phyloP scores from a whole-genome alignment of 2,888 invertebrate species.

The Pandemis corylana region DNA sequence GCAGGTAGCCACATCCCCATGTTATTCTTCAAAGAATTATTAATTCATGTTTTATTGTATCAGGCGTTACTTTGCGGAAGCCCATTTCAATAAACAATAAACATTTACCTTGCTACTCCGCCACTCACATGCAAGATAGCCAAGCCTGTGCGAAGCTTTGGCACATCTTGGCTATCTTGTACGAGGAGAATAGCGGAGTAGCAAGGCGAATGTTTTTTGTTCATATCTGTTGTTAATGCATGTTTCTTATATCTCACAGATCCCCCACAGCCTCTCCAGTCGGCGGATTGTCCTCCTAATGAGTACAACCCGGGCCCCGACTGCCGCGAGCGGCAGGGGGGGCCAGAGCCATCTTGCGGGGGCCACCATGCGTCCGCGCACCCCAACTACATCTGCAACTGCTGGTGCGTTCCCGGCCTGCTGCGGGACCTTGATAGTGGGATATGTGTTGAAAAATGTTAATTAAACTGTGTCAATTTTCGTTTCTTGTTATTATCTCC shows the following conservation, averaged over 20 bases:
- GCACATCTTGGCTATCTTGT: no score
- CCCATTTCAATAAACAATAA: no score
- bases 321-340: constrained; percentile 42
- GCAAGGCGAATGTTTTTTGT: no score
- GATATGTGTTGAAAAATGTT: constrained; percentile 46
- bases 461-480: neutral
- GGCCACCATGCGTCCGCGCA: constrained; percentile 48
- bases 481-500: no score
- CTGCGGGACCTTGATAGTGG: constrained; percentile 50
- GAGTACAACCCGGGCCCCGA: constrained; percentile 57
- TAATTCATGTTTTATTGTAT: no score
- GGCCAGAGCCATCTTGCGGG: constrained; percentile 53
- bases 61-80: no score
- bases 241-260: neutral
- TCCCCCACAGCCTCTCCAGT: neutral
- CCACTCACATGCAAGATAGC: no score
- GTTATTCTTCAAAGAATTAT: no score
- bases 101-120: no score
- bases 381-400: constrained; percentile 54
- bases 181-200: no score
- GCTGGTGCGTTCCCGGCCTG: constrained; percentile 57
- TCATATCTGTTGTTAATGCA: neutral
- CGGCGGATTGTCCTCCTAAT: constrained; percentile 47
- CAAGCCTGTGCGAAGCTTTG: no score
- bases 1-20: no score